phyloP scores from a whole-genome alignment of 2,797 vertebrate genomes.

The Alectoris magna region DNA sequence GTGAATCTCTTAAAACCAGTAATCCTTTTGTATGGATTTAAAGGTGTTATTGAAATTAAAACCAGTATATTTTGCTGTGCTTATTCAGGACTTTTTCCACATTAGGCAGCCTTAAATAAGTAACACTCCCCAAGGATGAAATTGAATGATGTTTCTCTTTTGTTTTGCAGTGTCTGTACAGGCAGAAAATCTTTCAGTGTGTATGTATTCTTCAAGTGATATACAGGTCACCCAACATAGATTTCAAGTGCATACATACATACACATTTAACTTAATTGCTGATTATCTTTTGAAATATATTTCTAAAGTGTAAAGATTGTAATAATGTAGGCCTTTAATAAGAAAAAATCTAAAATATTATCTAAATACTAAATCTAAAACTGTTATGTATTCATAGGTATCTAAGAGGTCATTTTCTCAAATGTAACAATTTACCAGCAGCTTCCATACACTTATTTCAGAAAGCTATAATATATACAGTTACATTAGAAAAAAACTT shows the following conservation, averaged over 20 bases:
- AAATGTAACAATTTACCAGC: not conserved
- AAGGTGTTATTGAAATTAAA: slow-evolving; percentile 53
- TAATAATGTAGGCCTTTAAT: not conserved
- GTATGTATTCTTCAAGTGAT: not conserved
- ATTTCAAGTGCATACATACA: not conserved
- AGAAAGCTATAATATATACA: not conserved
- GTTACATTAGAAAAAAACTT: not conserved
- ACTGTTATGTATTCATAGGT: not conserved
- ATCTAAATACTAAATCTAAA: no score
- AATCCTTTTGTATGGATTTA: slow-evolving; percentile 40
- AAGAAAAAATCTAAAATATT: not conserved
- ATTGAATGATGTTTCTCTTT: slow-evolving; percentile 14
- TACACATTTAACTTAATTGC: not conserved
- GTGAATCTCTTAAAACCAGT: slow-evolving; percentile 40
- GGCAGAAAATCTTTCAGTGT: not conserved
- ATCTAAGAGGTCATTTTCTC: not conserved
- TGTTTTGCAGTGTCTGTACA: not conserved
- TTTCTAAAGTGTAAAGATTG: not conserved
- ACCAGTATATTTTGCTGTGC: slow-evolving; percentile 19
- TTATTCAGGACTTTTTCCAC: slow-evolving; percentile 35
- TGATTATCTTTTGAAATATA: not conserved
- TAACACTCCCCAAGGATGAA: slow-evolving; percentile 25
- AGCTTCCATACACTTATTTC: not conserved
- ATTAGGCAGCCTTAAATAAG: slow-evolving; percentile 28
- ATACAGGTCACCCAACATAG: not conserved